Base-by-base conservation (phyloP, 2,113 vertebrate species). In the Lagenorhynchus albirostris region DNA sequence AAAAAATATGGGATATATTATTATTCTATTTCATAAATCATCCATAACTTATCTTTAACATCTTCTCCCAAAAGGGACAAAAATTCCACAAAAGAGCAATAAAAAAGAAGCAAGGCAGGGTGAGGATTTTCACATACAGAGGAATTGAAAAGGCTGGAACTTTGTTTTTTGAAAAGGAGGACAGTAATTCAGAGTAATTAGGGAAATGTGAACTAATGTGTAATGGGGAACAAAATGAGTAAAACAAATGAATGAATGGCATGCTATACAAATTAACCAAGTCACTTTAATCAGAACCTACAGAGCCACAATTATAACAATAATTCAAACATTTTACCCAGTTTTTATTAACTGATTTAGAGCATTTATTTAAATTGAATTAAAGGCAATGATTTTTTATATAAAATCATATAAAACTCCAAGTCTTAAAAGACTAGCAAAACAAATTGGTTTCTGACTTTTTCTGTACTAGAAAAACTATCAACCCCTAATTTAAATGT, bases 41-140 rank as follows among this genome's bases (percentile, higher is more conserved):
- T 95, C 93, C 85, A 86, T 86, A 0, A 94, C 13, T 96, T 92
- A 73, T 60, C 81, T 95, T 96, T 94, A 87, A 77, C 60, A 96
- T n/a, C 41, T 73, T 65, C 68, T 63, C 17, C 96, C 97, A 96
- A 98, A 98, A 93, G 91, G 87, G 82, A 96, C 96, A 96, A 98
- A 96, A 86, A 31, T 58, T 97, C 71, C 76, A 93, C 95, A 97
- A 94, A 94, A 81, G 21, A 97, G 67, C 67, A 96, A 92, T 93
- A 88, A 97, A 98, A 97, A 96, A 60, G 4, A 98, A 96, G 79
- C 70, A 91, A 98, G 70, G 84, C 86, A 97, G 87, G 11, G 14
- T 53, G 10, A 29, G 26, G 47, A 80, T 92, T 79, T 80, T 93
- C 41, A 50, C 44, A 88, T 53, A 76, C 21, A 85, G 18, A 83